These are phyloP conservation scores for Mobula hypostoma DNA, from an alignment of 2,113 vertebrate species.

Conservation along the genomic window DNA sequence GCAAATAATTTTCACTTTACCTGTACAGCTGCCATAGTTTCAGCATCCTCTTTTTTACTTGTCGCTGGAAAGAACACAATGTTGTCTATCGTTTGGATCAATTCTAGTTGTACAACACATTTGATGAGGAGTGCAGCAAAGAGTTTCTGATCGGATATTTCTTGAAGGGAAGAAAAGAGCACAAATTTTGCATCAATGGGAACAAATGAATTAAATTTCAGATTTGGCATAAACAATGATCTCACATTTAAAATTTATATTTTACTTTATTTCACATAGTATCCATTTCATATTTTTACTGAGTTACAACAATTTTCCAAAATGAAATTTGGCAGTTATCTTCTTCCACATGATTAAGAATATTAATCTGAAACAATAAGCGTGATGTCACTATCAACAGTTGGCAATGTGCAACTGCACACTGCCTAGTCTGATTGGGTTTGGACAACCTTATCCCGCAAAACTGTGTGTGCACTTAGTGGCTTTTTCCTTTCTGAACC, in stretches of 20 bases:
- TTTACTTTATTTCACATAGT: not conserved
- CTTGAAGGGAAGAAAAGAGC: not conserved
- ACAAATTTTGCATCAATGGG: not conserved
- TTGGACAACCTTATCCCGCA: no score
- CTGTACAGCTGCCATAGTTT: constrained; percentile 93
- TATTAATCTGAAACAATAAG: no score
- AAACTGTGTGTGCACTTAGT: no score
- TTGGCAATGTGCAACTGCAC: no score
- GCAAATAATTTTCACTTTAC: constrained; percentile 48
- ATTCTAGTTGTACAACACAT: constrained; percentile 90
- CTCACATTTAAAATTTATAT: not conserved
- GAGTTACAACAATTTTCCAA: no score
- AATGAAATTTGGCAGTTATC: no score
- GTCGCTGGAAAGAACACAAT: constrained; percentile 93
- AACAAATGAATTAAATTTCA: not conserved
- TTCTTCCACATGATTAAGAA: no score
- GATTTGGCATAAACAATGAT: not conserved
- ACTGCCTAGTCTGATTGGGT: no score
- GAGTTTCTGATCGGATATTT: constrained; percentile 77
- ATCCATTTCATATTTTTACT: no score
- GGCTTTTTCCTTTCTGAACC: no score
- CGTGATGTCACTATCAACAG: no score
- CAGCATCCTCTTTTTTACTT: constrained; percentile 94
- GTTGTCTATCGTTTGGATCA: constrained; percentile 95
- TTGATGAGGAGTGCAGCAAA: constrained; percentile 94